Conservation (phyloP, 2,797 vertebrate species). For the Prionace glauca region DNA sequence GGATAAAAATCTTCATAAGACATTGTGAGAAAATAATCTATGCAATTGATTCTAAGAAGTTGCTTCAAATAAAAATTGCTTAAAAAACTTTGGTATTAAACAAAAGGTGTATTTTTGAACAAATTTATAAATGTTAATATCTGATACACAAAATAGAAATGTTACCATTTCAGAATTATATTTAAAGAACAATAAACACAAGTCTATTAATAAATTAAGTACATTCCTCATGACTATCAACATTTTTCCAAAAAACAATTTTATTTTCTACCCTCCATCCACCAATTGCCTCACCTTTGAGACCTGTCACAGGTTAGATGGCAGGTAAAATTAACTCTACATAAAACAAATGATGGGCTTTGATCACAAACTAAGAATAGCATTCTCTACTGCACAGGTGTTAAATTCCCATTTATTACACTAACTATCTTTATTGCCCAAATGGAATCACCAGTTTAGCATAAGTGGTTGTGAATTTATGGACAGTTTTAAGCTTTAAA, state of each 20-base stretch:
- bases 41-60: neutral
- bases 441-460: neutral
- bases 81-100: neutral
- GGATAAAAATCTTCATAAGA: neutral
- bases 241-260: neutral
- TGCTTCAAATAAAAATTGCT: neutral
- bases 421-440: neutral
- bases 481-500: neutral
- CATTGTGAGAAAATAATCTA: neutral
- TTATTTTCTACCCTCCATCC: too few species aligned
- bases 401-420: neutral
- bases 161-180: neutral
- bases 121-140: neutral
- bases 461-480: neutral
- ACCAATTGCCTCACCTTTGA: neutral
- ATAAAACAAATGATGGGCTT: neutral
- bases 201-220: neutral
- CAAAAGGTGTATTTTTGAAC: neutral
- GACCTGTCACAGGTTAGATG: neutral
- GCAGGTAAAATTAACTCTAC: neutral
- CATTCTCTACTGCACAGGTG: neutral
- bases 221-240: neutral
- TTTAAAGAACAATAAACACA: neutral
- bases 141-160: neutral
- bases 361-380: neutral